These are phyloP conservation scores for Pogonus chalceus DNA, from an alignment of 1,140 invertebrate genomes.

Conservation along the genomic window DNA sequence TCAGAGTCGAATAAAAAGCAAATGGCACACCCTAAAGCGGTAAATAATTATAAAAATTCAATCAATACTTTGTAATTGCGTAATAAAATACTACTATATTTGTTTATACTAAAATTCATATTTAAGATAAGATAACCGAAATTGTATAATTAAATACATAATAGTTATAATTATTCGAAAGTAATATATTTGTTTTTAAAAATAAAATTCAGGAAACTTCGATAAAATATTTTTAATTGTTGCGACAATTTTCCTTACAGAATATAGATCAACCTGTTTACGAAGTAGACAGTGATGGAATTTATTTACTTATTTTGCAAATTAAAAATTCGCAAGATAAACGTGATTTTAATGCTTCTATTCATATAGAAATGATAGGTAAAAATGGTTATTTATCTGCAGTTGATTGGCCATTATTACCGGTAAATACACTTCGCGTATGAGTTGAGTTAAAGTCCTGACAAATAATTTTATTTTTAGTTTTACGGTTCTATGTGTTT, in stretches of 20 bases:
- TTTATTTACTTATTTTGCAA: constrained; percentile 42
- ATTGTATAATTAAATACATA: constrained; percentile 9
- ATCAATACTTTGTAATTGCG: too few species aligned
- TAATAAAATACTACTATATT: too few species aligned
- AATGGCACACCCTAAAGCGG: background rate
- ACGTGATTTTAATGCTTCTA: constrained; percentile 37
- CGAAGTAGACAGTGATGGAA: constrained; percentile 40
- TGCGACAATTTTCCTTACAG: too few species aligned
- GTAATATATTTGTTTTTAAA: constrained; percentile 26
- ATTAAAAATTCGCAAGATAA: constrained; percentile 15
- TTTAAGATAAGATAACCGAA: background rate
- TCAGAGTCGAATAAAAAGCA: background rate
- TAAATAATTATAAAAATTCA: too few species aligned
- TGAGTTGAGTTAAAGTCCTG: background rate
- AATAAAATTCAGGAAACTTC: constrained; percentile 15
- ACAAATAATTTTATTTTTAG: constrained; percentile 40
- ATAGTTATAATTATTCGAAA: constrained; percentile 23
- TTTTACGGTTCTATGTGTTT: constrained; percentile 89
- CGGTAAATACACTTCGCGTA: constrained; percentile 37
- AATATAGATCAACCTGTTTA: constrained; percentile 29
- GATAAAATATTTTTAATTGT: constrained; percentile 14
- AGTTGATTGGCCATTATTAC: constrained; percentile 59
- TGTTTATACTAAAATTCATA: background rate
- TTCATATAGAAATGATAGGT: constrained; percentile 54
- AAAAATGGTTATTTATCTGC: constrained; percentile 63